These are phyloP conservation scores for Achroia grisella DNA, from an alignment of 1,140 invertebrate genomes.

Conservation along the genomic window DNA sequence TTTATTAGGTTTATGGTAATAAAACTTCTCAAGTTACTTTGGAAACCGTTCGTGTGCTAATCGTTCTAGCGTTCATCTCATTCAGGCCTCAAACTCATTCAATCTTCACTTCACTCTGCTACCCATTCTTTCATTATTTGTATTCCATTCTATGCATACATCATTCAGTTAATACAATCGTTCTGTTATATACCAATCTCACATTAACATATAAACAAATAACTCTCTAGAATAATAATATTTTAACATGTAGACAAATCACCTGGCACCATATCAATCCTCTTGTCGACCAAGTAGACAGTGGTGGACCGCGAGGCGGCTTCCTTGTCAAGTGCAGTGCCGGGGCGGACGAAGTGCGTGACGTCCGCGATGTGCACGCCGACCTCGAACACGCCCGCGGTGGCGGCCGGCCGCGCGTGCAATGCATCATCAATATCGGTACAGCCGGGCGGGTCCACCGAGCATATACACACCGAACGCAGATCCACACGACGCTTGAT, in stretches of 20 bases:
- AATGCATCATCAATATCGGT: conserved; percentile 99
- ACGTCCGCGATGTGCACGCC: conserved; percentile 98
- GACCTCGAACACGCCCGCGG: conserved; percentile 82
- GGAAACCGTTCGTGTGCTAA: no score
- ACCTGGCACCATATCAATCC: conserved; percentile 93
- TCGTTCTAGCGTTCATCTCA: no score
- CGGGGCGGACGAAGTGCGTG: conserved; percentile 92
- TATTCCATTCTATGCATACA: no score
- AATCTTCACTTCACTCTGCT: no score
- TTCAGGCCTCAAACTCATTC: no score
- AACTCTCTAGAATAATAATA: no score
- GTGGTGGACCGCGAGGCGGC: conserved; percentile 90
- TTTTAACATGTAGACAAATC: neutral
- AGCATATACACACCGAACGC: conserved; percentile 91
- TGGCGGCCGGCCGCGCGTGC: conserved; percentile 85
- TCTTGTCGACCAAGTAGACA: conserved; percentile 91
- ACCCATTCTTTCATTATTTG: no score
- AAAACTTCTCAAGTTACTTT: no score
- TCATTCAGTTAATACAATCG: no score
- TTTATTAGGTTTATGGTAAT: no score
- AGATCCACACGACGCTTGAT: conserved; percentile 86
- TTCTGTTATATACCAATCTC: no score
- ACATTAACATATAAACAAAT: no score
- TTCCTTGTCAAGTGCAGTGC: conserved; percentile 91
- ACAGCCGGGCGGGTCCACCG: conserved; percentile 98